Conservation (phyloP, 23 tunicate genomes). For the Halocynthia roretzi region DNA sequence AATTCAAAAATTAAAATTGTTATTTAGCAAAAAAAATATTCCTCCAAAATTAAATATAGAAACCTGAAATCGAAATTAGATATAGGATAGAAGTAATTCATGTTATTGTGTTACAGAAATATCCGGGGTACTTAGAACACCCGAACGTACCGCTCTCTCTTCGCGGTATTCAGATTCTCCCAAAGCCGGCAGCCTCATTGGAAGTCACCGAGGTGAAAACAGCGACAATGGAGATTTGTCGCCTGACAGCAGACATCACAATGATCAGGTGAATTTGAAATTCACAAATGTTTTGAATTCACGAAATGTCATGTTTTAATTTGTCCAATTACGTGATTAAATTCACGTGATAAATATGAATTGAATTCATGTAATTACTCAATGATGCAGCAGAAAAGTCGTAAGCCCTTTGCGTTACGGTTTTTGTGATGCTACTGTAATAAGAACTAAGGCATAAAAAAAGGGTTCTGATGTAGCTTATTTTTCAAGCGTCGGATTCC, state of each 20-base stretch:
- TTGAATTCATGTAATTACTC: background rate
- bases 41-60: too few species aligned
- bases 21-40: too few species aligned
- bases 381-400: background rate
- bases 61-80: too few species aligned
- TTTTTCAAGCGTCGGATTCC: too few species aligned
- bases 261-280: conserved; percentile 15
- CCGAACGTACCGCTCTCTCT: conserved; percentile 8
- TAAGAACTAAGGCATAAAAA: too few species aligned
- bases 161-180: conserved; percentile 26
- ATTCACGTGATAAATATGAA: background rate
- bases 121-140: background rate
- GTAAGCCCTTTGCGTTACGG: background rate
- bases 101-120: too few species aligned
- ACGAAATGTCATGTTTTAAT: background rate
- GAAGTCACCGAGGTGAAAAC: conserved; percentile 35
- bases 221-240: conserved; percentile 14
- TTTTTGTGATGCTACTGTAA: too few species aligned
- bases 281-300: background rate
- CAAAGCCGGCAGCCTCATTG: conserved; percentile 19
- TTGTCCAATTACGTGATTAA: background rate
- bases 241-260: conserved; percentile 12
- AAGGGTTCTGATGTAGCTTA: too few species aligned
- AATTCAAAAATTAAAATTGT: too few species aligned
- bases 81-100: too few species aligned